Percentiles rank a stretch among this genome's conserved stretches.
These are phyloP conservation scores for Drosophila picticornis DNA, from an alignment of 2,888 invertebrate genomes.

Conservation along the genomic window DNA sequence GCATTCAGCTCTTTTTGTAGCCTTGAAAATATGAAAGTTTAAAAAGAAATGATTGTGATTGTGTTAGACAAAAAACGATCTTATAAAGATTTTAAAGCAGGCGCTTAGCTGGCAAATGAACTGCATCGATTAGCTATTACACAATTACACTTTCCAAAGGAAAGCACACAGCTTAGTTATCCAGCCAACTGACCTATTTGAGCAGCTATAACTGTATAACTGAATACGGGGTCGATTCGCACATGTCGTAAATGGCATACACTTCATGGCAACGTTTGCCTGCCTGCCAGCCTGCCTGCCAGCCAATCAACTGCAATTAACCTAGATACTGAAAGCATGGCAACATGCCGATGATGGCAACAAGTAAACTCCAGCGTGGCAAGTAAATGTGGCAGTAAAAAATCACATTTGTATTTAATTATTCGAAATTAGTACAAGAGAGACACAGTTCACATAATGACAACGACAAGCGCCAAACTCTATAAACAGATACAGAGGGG, in stretches of 20 bases:
- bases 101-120: background rate
- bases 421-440: slow-evolving; percentile 60
- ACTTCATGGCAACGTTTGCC: slow-evolving; percentile 48
- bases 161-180: background rate
- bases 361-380: slow-evolving; percentile 39
- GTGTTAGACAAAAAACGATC: background rate
- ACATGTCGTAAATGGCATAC: slow-evolving; percentile 34
- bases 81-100: background rate
- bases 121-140: slow-evolving; percentile 39
- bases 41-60: background rate
- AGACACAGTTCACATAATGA: slow-evolving; percentile 37
- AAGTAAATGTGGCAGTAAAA: slow-evolving; percentile 47
- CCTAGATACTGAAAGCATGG: slow-evolving; percentile 46
- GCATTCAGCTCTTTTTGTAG: background rate
- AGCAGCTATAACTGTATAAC: slow-evolving; percentile 38
- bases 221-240: slow-evolving; percentile 17
- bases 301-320: slow-evolving; percentile 68
- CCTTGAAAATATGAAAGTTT: background rate
- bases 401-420: slow-evolving; percentile 72
- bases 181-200: slow-evolving; percentile 43
- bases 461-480: slow-evolving; percentile 19
- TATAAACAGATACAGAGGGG: background rate
- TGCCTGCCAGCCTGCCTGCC: slow-evolving; percentile 16
- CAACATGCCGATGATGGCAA: slow-evolving; percentile 43
- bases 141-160: background rate